phyloP scores from a whole-genome alignment of 2,113 vertebrate genomes.

The Thamnophis sirtalis region DNA sequence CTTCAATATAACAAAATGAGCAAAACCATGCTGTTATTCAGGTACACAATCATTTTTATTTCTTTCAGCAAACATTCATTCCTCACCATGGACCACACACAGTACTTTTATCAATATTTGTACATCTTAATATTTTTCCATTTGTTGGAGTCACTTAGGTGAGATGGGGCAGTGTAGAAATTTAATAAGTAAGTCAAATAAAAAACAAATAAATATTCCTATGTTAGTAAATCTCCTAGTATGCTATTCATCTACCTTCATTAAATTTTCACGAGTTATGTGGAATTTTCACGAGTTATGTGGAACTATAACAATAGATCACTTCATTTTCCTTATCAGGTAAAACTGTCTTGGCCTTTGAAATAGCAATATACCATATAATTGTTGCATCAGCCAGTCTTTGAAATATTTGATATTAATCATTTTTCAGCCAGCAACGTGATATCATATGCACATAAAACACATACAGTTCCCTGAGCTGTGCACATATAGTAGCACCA shows the following conservation, averaged over 20 bases:
- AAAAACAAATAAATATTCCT: not conserved
- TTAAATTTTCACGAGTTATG: not conserved
- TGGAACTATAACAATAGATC: not conserved
- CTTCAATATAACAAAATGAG: not conserved
- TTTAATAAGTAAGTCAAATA: not conserved
- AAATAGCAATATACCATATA: not conserved
- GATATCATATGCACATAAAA: not conserved
- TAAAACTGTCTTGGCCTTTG: not conserved
- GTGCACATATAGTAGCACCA: not conserved
- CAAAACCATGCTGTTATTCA: not conserved
- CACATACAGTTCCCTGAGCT: not conserved
- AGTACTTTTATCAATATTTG: not conserved
- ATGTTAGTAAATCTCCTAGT: not conserved
- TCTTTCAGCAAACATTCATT: not conserved
- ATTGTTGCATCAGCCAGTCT: not conserved
- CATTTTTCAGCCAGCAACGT: not conserved
- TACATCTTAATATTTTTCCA: not conserved
- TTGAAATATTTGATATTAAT: not conserved
- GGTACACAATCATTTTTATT: not conserved
- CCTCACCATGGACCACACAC: not conserved
- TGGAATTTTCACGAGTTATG: not conserved
- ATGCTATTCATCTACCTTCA: not conserved
- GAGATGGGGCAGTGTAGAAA: not conserved
- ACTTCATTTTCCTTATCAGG: not conserved
- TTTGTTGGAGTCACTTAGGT: not conserved